Evolutionary conservation across 2,797 vertebrate genomes (phyloP).

Genomic region (Eremophila alpestris): DNA sequence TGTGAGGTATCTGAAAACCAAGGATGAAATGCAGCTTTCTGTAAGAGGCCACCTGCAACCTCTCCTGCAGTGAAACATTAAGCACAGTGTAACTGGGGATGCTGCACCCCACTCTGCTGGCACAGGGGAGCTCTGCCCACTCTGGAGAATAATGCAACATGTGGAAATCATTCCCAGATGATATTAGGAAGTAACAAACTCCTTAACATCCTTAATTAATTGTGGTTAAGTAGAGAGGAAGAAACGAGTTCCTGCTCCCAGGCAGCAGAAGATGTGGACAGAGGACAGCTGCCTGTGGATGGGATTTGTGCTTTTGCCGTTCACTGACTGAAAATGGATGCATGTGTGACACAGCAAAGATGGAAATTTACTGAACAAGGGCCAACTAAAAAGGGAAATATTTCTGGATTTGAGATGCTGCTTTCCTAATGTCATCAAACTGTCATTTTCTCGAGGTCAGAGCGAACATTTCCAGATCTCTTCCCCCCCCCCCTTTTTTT

Average conservation of each 20-base stretch:
- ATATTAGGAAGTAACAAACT: slow-evolving; percentile 16
- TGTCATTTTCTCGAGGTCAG: neutral
- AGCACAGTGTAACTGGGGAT: rapidly evolving
- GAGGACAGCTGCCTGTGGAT: neutral
- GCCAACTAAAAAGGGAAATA: neutral
- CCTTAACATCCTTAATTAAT: neutral
- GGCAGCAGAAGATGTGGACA: neutral
- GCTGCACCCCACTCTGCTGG: neutral
- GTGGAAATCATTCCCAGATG: neutral
- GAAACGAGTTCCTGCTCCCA: neutral
- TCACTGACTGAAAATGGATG: neutral
- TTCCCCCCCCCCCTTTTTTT: neutral
- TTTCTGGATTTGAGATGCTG: neutral
- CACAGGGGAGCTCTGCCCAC: neutral
- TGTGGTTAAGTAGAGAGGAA: neutral
- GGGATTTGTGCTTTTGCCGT: neutral
- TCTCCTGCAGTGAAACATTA: neutral
- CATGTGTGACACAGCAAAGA: neutral
- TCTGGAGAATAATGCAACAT: neutral
- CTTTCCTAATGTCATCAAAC: neutral
- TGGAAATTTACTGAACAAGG: neutral
- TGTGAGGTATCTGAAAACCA: neutral
- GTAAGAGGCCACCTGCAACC: neutral
- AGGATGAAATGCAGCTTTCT: neutral
- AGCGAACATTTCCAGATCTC: neutral